These are phyloP conservation scores for Holacanthus passer DNA, from an alignment of 2,113 vertebrate species.

Conservation along the genomic window DNA sequence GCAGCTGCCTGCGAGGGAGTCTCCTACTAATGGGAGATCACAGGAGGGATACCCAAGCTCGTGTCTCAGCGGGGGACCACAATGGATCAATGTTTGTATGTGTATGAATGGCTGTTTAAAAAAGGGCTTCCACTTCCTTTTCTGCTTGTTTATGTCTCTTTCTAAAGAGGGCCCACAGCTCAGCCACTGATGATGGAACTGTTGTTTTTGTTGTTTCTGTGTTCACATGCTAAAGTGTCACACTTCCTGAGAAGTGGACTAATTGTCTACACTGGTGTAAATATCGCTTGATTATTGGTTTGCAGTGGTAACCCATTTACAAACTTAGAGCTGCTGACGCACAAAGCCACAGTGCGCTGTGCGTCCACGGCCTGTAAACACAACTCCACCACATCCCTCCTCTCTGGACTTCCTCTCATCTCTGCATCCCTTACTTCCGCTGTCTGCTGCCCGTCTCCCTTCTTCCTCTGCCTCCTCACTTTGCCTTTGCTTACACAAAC, in stretches of 20 bases:
- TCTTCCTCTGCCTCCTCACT: slow-evolving; percentile 31
- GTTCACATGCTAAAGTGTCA: slow-evolving; percentile 13
- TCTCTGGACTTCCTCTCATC: slow-evolving; percentile 57
- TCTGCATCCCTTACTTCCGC: slow-evolving; percentile 43
- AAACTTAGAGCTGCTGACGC: slow-evolving; percentile 54
- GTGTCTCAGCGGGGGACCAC: slow-evolving; percentile 43
- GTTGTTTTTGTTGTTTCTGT: slow-evolving; percentile 34
- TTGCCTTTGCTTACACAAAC: slow-evolving; percentile 54
- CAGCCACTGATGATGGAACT: slow-evolving; percentile 7
- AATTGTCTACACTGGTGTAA: slow-evolving; percentile 51
- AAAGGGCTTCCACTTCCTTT: slow-evolving; percentile 32
- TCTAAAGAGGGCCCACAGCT: not conserved
- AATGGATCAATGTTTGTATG: slow-evolving; percentile 40
- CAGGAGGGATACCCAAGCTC: slow-evolving; percentile 50
- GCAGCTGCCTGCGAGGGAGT: slow-evolving; percentile 72
- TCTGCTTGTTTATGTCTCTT: slow-evolving; percentile 28
- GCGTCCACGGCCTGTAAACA: slow-evolving; percentile 66
- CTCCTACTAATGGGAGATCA: slow-evolving; percentile 59
- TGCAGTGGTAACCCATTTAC: slow-evolving; percentile 49
- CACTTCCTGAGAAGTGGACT: slow-evolving; percentile 58
- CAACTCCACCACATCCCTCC: slow-evolving; percentile 71
- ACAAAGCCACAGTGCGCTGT: slow-evolving; percentile 54
- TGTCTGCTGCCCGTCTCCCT: slow-evolving; percentile 27
- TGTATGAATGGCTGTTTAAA: slow-evolving; percentile 24
- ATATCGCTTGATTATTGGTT: slow-evolving; percentile 60